Evolutionary conservation across 2,113 vertebrate species (phyloP).

Genomic region (Seriola dumerili): DNA sequence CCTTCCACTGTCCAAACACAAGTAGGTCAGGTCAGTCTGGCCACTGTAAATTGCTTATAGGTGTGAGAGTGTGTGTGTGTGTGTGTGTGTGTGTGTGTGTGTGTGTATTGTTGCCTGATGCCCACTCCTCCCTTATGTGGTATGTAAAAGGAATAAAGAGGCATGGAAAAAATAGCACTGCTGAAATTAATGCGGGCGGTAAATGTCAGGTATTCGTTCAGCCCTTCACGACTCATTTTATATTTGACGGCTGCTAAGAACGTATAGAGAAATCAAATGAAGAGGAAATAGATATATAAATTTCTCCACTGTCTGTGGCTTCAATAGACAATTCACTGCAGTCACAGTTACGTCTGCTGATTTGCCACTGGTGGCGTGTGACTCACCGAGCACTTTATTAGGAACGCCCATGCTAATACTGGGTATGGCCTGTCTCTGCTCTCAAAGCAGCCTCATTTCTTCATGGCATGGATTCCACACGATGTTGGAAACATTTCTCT

Average conservation of each 20-base stretch:
- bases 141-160: not conserved
- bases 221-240: not conserved
- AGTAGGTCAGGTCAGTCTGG: conserved; percentile 37
- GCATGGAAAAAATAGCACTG: not conserved
- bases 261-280: not conserved
- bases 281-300: not conserved
- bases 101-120: not conserved
- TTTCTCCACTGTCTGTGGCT: not conserved
- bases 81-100: not conserved
- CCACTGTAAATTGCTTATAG: conserved; percentile 29
- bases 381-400: not conserved
- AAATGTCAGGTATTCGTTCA: conserved; percentile 14
- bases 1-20: conserved; percentile 22
- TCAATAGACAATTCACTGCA: not conserved
- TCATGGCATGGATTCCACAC: not conserved
- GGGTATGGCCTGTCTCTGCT: not conserved
- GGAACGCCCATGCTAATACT: not conserved
- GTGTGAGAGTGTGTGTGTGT: not conserved
- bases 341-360: not conserved
- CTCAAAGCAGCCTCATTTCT: not conserved
- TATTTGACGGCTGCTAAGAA: not conserved
- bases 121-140: not conserved
- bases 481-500: not conserved
- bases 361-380: not conserved
- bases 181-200: not conserved